Conservation (phyloP, 2,888 invertebrate genomes). For the Eupithecia insigniata region DNA sequence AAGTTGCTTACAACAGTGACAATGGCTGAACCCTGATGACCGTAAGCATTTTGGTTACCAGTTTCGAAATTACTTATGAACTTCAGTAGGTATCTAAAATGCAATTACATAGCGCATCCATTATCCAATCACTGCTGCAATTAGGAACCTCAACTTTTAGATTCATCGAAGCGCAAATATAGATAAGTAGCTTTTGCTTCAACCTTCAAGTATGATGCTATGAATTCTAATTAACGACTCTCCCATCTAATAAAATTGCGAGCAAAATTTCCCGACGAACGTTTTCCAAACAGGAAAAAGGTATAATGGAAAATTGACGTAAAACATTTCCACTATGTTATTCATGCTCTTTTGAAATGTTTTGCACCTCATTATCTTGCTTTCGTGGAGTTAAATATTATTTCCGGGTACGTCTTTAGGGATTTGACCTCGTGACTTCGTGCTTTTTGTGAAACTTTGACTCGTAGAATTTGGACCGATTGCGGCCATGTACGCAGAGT, state of each 20-base stretch:
- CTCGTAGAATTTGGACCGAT: background rate
- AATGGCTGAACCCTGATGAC: background rate
- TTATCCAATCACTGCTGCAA: background rate
- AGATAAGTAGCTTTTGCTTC: background rate
- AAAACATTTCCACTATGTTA: constrained; percentile 33
- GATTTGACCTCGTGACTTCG: constrained; percentile 17
- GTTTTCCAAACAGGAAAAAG: constrained; percentile 33
- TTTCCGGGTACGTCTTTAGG: constrained; percentile 7
- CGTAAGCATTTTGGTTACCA: background rate
- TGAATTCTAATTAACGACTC: constrained; percentile 43
- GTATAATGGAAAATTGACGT: constrained; percentile 32
- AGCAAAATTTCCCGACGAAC: constrained; percentile 15
- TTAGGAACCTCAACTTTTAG: background rate
- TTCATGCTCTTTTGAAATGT: constrained; percentile 17
- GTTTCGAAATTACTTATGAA: constrained; percentile 1
- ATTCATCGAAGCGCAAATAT: background rate
- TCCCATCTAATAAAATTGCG: constrained; percentile 28
- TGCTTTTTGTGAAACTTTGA: background rate
- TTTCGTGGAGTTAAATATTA: constrained; percentile 7
- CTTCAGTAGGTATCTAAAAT: background rate
- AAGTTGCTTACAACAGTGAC: background rate
- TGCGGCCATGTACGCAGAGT: background rate
- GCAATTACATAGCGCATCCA: constrained; percentile 5
- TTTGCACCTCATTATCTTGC: constrained; percentile 13
- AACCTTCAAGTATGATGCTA: constrained; percentile 33